Base-by-base conservation (phyloP, 2,888 invertebrate species). In the Diploptera punctata region DNA sequence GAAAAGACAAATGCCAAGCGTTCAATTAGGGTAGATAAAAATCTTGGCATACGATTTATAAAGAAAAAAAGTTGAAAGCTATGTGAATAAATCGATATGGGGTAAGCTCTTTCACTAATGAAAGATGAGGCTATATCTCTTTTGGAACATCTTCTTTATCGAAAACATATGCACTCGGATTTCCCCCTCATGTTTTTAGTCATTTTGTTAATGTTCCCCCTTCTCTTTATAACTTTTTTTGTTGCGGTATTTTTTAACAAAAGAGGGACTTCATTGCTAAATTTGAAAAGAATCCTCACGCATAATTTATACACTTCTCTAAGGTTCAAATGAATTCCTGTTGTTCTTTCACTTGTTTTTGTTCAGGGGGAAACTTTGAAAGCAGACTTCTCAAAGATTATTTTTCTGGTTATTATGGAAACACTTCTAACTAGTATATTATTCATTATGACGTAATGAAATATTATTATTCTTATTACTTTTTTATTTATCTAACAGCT, bases 21-120 rank as follows among this genome's bases (percentile, higher is more conserved):
- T 29, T 57, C 29, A 29, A 29, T 31, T 57, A 57, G 29, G 9
- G 26, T 4, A 26, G 57, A 57, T 57, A 57, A 57, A 33, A 57
- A 57, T 57, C 57, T 57, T 57, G 57, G 29, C 21, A 57, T 24
- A 31, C 26, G 57, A 24, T 57, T 13, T 57, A 2, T n/a, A 57
- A 52, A 54, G 57, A 29, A 24, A 16, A 2, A n/a, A 24, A 31
- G 7, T 57, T 29, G 29, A 47, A n/a, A 10, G 47, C 16, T 29
- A 26, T 16, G 54, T 3, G 31, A 24, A 10, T 52, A 13, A 29
- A 31, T 57, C 57, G 31, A 57, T 57, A 24, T n/a, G 29, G 26
- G 4, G 16, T 26, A 1, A 13, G 26, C 16, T 13, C 29, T 29
- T 57, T 24, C 13, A 21, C 9, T 57, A 57, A 57, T 57, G 57